Evolutionary conservation across 2,797 vertebrate species (phyloP).

Genomic region (Tenualosa thibaudeaui): DNA sequence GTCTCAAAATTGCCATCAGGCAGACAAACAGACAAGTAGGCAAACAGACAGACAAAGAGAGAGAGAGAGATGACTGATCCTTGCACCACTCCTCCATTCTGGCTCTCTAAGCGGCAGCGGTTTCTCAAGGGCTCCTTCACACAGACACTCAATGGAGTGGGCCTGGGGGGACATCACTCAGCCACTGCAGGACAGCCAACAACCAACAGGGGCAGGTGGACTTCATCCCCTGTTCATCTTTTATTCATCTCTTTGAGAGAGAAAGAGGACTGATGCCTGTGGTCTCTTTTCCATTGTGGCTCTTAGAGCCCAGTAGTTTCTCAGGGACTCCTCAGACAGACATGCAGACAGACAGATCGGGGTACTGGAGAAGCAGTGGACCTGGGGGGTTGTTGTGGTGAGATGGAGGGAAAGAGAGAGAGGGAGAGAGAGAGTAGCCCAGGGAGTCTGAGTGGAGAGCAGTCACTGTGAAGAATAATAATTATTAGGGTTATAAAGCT

Average conservation of each 20-base stretch:
- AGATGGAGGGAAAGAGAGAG: background rate
- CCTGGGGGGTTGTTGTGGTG: background rate
- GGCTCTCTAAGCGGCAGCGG: background rate
- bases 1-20: too few species aligned
- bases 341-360: background rate
- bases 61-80: background rate
- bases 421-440: background rate
- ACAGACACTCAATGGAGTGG: background rate
- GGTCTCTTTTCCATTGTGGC: background rate
- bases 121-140: background rate
- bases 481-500: constrained; percentile 9
- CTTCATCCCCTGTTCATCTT: background rate
- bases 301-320: background rate
- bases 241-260: background rate
- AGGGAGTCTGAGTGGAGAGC: background rate
- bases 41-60: background rate
- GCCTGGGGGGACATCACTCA: background rate
- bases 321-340: background rate
- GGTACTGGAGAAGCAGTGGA: background rate
- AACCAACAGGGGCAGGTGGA: background rate
- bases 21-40: too few species aligned
- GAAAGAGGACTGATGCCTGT: background rate
- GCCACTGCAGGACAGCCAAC: background rate
- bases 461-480: background rate
- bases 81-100: background rate